Evolutionary conservation across 2,113 vertebrate genomes (phyloP).

Genomic region (Phodopus roborovskii): DNA sequence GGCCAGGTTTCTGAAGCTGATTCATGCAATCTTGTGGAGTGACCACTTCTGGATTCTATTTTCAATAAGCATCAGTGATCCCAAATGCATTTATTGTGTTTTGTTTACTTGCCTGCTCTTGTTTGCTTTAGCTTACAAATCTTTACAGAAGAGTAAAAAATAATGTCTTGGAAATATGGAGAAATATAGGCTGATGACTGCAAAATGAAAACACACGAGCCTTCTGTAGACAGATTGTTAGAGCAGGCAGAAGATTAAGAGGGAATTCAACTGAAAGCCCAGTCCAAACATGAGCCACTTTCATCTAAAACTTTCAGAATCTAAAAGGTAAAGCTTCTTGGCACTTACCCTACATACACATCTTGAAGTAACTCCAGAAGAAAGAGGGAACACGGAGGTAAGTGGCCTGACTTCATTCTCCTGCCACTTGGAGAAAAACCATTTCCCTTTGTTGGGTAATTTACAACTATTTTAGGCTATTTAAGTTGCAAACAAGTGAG

Average conservation of each 20-base stretch:
- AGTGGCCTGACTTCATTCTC: constrained; percentile 45
- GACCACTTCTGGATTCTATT: constrained; percentile 81
- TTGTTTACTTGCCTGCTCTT: constrained; percentile 45
- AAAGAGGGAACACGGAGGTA: constrained; percentile 23
- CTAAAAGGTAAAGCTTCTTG: constrained; percentile 48
- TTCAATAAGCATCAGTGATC: constrained; percentile 75
- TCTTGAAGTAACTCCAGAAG: constrained; percentile 60
- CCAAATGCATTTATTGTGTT: constrained; percentile 7
- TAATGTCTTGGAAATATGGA: background rate
- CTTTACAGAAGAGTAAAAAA: constrained; percentile 55
- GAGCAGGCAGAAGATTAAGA: constrained; percentile 13
- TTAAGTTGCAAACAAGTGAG: constrained; percentile 55
- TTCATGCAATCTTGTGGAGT: constrained; percentile 73
- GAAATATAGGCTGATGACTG: background rate
- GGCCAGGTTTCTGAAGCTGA: constrained; percentile 76
- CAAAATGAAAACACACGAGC: background rate
- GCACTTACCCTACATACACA: constrained; percentile 25
- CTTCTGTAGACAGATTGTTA: background rate
- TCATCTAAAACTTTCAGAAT: constrained; percentile 41
- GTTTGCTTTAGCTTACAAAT: constrained; percentile 12
- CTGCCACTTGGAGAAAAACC: background rate
- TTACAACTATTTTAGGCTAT: constrained; percentile 61
- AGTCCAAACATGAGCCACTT: constrained; percentile 50
- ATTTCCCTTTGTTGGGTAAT: constrained; percentile 36
- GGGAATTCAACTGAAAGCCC: constrained; percentile 15